phyloP scores from a whole-genome alignment of 2,797 vertebrate genomes.

The Discoglossus pictus region DNA sequence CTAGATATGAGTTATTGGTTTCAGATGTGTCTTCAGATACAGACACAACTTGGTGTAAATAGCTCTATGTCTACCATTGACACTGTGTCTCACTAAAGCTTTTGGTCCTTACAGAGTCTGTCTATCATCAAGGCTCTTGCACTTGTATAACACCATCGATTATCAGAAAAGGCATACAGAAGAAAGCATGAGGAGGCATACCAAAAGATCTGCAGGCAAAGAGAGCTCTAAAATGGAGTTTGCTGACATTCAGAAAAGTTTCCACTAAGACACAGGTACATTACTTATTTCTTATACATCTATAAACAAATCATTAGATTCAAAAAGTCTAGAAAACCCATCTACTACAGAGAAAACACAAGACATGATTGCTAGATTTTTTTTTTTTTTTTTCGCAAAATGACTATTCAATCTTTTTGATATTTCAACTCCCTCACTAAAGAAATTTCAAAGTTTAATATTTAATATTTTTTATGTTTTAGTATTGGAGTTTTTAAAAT shows the following conservation, averaged over 20 bases:
- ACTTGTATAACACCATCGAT: constrained; percentile 73
- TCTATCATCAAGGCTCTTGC: constrained; percentile 64
- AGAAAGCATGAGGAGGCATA: constrained; percentile 32
- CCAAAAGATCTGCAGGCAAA: neutral
- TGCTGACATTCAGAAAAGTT: constrained; percentile 53
- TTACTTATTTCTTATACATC: too few relatives aligned
- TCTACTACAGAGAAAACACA: too few relatives aligned
- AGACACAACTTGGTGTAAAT: too few relatives aligned
- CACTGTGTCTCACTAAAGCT: constrained; percentile 78
- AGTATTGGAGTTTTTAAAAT: too few relatives aligned
- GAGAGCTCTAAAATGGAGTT: constrained; percentile 38
- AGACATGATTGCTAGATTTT: too few relatives aligned
- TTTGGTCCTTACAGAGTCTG: constrained; percentile 76
- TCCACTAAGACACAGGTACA: constrained; percentile 62
- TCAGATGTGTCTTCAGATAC: constrained; percentile 45
- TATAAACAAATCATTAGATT: too few relatives aligned
- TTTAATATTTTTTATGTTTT: too few relatives aligned
- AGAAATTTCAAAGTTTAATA: too few relatives aligned
- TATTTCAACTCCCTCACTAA: too few relatives aligned
- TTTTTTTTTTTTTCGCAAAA: too few relatives aligned
- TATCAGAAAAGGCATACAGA: constrained; percentile 67
- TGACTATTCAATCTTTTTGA: too few relatives aligned
- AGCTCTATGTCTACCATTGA: constrained; percentile 83
- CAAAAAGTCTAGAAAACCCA: too few relatives aligned
- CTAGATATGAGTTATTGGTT: constrained; percentile 57